These are phyloP conservation scores for Microcebus ravelobensis DNA, from an alignment of 2,113 vertebrate genomes.

Conservation along the genomic window DNA sequence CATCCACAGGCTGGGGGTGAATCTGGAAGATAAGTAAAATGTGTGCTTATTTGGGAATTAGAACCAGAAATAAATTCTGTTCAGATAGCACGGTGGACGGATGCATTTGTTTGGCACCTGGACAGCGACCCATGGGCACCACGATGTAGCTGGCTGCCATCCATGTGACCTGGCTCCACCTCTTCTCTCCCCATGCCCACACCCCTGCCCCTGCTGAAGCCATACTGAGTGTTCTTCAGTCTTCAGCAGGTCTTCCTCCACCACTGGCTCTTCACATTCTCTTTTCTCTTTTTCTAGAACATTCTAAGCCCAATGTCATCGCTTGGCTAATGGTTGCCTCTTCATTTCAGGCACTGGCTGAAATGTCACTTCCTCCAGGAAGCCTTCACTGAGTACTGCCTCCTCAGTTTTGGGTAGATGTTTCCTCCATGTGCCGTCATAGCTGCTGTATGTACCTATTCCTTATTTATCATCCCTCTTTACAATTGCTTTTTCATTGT, in stretches of 20 bases:
- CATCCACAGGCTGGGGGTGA: background rate
- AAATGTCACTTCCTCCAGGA: background rate
- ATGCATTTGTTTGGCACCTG: too few relatives aligned
- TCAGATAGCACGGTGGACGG: background rate
- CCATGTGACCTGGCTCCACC: fast-evolving
- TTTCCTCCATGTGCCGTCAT: background rate
- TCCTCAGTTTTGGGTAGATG: background rate
- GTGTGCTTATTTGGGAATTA: background rate
- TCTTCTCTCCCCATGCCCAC: fast-evolving
- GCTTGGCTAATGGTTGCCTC: background rate
- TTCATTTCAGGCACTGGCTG: background rate
- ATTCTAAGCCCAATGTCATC: background rate
- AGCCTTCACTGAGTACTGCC: background rate
- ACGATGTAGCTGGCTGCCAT: too few relatives aligned
- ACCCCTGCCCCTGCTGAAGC: fast-evolving
- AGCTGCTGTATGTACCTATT: background rate
- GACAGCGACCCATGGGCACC: fast-evolving
- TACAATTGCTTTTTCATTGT: background rate
- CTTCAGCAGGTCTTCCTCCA: background rate
- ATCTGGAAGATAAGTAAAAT: background rate
- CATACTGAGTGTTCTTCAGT: background rate
- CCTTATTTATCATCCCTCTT: background rate
- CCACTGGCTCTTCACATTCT: too few relatives aligned
- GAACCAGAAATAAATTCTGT: background rate
- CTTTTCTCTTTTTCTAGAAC: background rate